phyloP scores from a whole-genome alignment of 1,140 invertebrate species.

The Holotrichia oblita region DNA sequence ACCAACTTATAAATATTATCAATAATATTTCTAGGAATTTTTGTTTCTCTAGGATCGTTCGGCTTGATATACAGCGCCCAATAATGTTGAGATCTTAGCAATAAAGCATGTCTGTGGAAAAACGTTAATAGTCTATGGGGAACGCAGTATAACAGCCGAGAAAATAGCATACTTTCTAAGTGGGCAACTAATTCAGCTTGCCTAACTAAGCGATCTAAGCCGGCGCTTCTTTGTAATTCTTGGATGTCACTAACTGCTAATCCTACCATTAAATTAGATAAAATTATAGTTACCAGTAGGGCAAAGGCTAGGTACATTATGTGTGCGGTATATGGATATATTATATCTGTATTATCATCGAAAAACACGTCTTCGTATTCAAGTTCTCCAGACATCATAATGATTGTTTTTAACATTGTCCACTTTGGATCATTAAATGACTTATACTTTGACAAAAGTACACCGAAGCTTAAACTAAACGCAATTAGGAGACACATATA shows the following conservation, averaged over 20 bases:
- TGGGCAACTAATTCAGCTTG: slow-evolving; percentile 82
- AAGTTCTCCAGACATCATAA: slow-evolving; percentile 89
- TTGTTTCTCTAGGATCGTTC: slow-evolving; percentile 81
- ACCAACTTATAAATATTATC: slow-evolving; percentile 77
- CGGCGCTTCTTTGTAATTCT: slow-evolving; percentile 83
- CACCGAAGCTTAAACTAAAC: slow-evolving; percentile 80
- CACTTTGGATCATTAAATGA: slow-evolving; percentile 72
- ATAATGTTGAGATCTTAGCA: slow-evolving; percentile 76
- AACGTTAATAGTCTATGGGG: slow-evolving; percentile 71
- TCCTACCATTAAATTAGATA: slow-evolving; percentile 87
- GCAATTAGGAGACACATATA: slow-evolving; percentile 83
- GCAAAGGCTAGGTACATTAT: slow-evolving; percentile 81
- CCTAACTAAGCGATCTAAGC: slow-evolving; percentile 79
- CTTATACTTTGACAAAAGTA: slow-evolving; percentile 79
- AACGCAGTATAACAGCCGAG: slow-evolving; percentile 72
- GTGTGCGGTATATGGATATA: slow-evolving; percentile 77
- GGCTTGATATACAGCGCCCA: slow-evolving; percentile 76
- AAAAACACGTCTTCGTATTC: slow-evolving; percentile 88
- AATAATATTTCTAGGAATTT: slow-evolving; percentile 78
- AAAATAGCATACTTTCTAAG: slow-evolving; percentile 83
- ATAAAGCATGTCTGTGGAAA: slow-evolving; percentile 73
- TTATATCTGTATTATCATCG: slow-evolving; percentile 61
- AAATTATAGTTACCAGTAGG: slow-evolving; percentile 82
- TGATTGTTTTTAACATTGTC: slow-evolving; percentile 79
- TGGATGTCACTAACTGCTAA: slow-evolving; percentile 85